Evolutionary conservation across 2,797 vertebrate genomes (phyloP).

Genomic region (Sarcoramphus papa): DNA sequence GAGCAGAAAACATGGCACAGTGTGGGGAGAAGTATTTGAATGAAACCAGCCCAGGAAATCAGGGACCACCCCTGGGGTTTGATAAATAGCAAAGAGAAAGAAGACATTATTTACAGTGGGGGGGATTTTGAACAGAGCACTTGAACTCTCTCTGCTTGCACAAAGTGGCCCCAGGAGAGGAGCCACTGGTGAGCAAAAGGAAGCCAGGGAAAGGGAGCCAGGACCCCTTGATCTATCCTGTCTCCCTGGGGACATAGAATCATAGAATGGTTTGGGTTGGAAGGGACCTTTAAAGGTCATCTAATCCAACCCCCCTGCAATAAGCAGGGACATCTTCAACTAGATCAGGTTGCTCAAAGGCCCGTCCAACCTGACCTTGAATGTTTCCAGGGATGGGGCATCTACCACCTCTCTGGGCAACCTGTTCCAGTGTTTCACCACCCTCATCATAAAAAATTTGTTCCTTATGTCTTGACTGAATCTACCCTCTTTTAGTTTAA

Average conservation of each 20-base stretch:
- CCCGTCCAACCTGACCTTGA: rapidly evolving
- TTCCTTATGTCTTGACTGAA: neutral
- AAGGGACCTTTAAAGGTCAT: neutral
- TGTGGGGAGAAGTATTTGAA: neutral
- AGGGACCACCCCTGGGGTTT: neutral
- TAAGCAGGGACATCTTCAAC: neutral
- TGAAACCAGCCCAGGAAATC: neutral
- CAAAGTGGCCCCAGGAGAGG: neutral
- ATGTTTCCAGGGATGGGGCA: rapidly evolving
- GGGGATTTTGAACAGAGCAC: neutral
- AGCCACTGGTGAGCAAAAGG: neutral
- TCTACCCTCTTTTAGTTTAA: neutral
- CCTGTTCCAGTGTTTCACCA: rapidly evolving
- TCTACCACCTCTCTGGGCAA: neutral
- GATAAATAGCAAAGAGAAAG: neutral
- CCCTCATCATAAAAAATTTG: rapidly evolving
- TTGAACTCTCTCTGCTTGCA: neutral
- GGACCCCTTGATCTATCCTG: neutral
- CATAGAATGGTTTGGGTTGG: neutral
- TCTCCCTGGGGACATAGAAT: neutral
- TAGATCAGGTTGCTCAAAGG: rapidly evolving
- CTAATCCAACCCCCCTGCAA: neutral
- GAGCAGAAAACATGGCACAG: neutral
- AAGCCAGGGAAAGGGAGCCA: neutral
- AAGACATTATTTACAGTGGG: neutral